Evolutionary conservation across 1,140 invertebrate genomes (phyloP).

Genomic region (Probaryconus sp.): DNA sequence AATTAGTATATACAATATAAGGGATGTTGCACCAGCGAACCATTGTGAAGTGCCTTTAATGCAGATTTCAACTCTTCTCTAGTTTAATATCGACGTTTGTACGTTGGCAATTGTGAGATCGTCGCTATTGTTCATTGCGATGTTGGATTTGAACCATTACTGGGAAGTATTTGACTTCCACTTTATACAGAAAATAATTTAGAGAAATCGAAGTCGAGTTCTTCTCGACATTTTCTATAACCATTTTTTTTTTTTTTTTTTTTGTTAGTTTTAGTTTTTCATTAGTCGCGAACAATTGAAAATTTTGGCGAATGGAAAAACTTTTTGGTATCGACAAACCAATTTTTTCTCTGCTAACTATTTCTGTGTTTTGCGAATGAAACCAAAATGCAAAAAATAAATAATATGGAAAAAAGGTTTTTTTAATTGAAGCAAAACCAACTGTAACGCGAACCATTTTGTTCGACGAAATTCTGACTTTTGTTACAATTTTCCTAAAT

Average conservation of each 20-base stretch:
- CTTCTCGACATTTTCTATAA: neutral
- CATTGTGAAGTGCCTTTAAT: slow-evolving; percentile 46
- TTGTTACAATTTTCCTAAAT: neutral
- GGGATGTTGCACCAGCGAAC: slow-evolving; percentile 43
- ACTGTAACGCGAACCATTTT: too few relatives aligned
- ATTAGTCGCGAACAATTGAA: too few relatives aligned
- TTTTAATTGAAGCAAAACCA: too few relatives aligned
- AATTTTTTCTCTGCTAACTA: too few relatives aligned
- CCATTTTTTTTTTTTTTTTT: too few relatives aligned
- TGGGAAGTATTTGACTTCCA: slow-evolving; percentile 43
- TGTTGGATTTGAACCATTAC: slow-evolving; percentile 38
- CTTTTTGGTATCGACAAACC: too few relatives aligned
- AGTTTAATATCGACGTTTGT: slow-evolving; percentile 46
- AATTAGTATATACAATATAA: slow-evolving; percentile 40
- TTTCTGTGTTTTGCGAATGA: too few relatives aligned
- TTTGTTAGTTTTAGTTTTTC: too few relatives aligned
- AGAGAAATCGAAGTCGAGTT: neutral
- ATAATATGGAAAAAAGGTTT: too few relatives aligned
- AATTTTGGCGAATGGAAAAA: too few relatives aligned
- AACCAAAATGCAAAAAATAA: too few relatives aligned
- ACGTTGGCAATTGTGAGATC: slow-evolving; percentile 34
- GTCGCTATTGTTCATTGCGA: slow-evolving; percentile 39
- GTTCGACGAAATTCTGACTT: neutral
- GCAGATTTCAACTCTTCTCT: slow-evolving; percentile 49
- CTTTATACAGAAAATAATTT: slow-evolving; percentile 39